Conservation (phyloP, 1,140 invertebrate genomes). For the Pomacea maculata region DNA sequence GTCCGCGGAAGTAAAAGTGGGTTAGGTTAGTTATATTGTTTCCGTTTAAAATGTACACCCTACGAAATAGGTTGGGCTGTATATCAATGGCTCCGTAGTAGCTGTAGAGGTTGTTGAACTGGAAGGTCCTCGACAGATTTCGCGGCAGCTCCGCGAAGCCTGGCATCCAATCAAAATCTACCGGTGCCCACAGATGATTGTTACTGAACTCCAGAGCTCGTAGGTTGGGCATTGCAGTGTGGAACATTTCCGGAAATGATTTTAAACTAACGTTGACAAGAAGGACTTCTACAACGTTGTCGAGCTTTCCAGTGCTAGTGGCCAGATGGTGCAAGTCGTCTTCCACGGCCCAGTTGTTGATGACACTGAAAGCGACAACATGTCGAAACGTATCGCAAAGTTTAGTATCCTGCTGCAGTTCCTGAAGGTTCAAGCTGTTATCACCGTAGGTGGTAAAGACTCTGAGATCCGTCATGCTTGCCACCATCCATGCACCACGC, state of each 20-base stretch:
- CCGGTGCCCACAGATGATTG: slow-evolving; percentile 34
- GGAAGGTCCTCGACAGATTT: slow-evolving; percentile 33
- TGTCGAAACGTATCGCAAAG: neutral
- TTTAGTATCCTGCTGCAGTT: neutral
- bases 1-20: slow-evolving; percentile 33
- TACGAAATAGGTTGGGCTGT: slow-evolving; percentile 28
- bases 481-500: slow-evolving; percentile 4
- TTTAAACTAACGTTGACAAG: slow-evolving; percentile 27
- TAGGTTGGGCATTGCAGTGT: slow-evolving; percentile 38
- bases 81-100: slow-evolving; percentile 25
- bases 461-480: slow-evolving; percentile 10
- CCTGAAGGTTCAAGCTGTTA: neutral
- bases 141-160: slow-evolving; percentile 11
- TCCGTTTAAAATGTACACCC: slow-evolving; percentile 32
- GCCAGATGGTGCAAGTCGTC: slow-evolving; percentile 4
- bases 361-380: slow-evolving; percentile 10
- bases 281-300: slow-evolving; percentile 31
- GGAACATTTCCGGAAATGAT: slow-evolving; percentile 23
- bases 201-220: slow-evolving; percentile 40
- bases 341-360: neutral
- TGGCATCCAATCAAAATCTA: slow-evolving; percentile 40
- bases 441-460: neutral
- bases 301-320: neutral
- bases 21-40: slow-evolving; percentile 37
- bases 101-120: slow-evolving; percentile 38